Evolutionary conservation across 2,797 vertebrate genomes (phyloP).

Genomic region (Loris lydekkerianus): DNA sequence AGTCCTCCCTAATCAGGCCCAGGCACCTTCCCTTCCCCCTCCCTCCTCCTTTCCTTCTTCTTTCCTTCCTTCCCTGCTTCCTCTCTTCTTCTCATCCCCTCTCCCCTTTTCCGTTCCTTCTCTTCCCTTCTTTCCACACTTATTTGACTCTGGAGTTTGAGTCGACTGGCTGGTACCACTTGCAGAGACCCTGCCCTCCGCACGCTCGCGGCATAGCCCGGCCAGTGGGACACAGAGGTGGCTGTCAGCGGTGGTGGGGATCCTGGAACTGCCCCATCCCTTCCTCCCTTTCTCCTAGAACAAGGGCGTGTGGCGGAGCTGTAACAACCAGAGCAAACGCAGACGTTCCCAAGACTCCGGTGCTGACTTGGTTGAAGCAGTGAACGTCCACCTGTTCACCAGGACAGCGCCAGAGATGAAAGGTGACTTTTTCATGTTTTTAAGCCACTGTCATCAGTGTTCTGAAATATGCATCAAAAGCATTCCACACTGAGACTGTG

Average conservation of each 20-base stretch:
- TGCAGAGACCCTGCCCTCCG: no score
- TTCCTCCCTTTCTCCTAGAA: background rate
- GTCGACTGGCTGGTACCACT: fast-evolving
- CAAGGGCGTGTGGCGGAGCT: background rate
- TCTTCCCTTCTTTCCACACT: background rate
- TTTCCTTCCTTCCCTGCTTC: no score
- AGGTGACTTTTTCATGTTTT: background rate
- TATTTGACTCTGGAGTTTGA: no score
- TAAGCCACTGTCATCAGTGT: fast-evolving
- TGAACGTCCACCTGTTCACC: fast-evolving
- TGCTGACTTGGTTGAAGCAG: no score
- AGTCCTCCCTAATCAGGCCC: background rate
- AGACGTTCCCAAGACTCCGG: background rate
- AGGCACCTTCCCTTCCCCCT: background rate
- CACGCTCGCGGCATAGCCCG: no score
- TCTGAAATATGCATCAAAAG: background rate
- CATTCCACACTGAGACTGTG: fast-evolving
- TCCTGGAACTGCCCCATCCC: no score
- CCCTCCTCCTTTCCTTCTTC: fast-evolving
- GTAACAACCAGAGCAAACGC: no score
- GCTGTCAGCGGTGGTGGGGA: no score
- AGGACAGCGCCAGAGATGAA: background rate
- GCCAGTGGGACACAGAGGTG: no score
- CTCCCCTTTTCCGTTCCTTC: fast-evolving
- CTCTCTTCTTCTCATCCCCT: fast-evolving